Base-by-base conservation (phyloP, 35 echinoderm and acorn worm genomes). In the Apostichopus californicus region DNA sequence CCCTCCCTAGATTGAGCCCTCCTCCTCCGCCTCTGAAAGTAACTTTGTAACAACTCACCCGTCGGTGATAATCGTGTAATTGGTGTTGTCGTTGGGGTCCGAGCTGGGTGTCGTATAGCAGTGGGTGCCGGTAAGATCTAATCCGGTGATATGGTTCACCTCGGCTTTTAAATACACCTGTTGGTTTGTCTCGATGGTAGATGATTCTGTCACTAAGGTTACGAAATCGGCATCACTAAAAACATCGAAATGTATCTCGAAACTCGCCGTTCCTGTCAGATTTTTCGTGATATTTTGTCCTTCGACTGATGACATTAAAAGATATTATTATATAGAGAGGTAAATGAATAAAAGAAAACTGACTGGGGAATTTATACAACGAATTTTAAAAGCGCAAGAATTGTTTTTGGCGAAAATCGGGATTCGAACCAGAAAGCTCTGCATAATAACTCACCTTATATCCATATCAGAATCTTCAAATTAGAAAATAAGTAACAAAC, bases 241-340 rank as follows among this genome's bases (percentile, higher is more conserved):
- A 18, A 85, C 55, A 8, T 20, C 17, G 5, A 85, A 85, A 17
- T 3, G 13, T 5, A 85, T 85, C 4, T 85, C 55, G 54, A 85
- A 85, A 59, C 24, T 60, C 5, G 57, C 15, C 2, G 55, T 58
- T 5, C 4, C 81, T 8, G 81, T 85, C 9, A 85, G 12, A 85
- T 85, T 85, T 85, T 85, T 85, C 14, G 81, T 85, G 18, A 68
- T 68, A 9, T 68, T 68, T 10, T 22, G 57, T 85, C 54, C 54
- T 85, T 85, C 81, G 54, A 8, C 81, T 85, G 81, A 22, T 21
- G 23, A 75, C 71, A 75, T 46, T 46, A 46, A 46, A 46, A 46
- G 34, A 46, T 46, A 46, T 46, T 4, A 46, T 3, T 46, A 46
- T 46, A 46, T 46, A 46, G 34, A 46, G 34, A 46, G 34, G 3